These are phyloP conservation scores for Conops quadrifasciatus DNA, from an alignment of 2,888 invertebrate species.

Conservation along the genomic window DNA sequence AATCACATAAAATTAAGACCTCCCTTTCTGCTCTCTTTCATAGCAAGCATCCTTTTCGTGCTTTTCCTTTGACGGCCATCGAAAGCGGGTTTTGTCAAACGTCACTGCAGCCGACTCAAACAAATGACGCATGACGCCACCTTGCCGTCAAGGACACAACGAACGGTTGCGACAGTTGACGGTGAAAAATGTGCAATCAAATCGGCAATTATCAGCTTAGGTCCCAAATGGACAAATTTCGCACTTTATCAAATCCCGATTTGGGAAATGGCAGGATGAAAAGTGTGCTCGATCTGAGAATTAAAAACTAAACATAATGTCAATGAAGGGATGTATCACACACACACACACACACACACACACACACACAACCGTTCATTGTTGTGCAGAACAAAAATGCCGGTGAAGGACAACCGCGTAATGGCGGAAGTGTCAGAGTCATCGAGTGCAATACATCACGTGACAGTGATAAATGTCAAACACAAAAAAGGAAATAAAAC, in stretches of 20 bases:
- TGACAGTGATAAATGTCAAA: slow-evolving; percentile 32
- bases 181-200: slow-evolving; percentile 18
- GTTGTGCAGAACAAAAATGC: too few relatives aligned
- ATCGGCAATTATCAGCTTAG: slow-evolving; percentile 8
- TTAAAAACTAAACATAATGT: slow-evolving; percentile 29
- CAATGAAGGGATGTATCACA: slow-evolving; percentile 19
- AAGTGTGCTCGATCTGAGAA: not conserved
- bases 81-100: not conserved
- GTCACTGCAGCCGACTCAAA: slow-evolving; percentile 14
- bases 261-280: not conserved
- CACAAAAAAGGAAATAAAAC: not conserved
- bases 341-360: not conserved
- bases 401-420: not conserved
- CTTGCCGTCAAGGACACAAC: not conserved
- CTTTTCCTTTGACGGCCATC: not conserved
- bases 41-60: not conserved
- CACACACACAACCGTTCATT: slow-evolving; percentile 3
- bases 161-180: not conserved
- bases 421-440: slow-evolving; percentile 17
- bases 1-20: too few relatives aligned
- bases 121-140: slow-evolving; percentile 25
- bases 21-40: too few relatives aligned
- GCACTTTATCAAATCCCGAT: slow-evolving; percentile 6
- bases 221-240: slow-evolving; percentile 7
- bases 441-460: slow-evolving; percentile 29